Conservation (phyloP, 1,140 invertebrate species). For the Papilio polyxenes region DNA sequence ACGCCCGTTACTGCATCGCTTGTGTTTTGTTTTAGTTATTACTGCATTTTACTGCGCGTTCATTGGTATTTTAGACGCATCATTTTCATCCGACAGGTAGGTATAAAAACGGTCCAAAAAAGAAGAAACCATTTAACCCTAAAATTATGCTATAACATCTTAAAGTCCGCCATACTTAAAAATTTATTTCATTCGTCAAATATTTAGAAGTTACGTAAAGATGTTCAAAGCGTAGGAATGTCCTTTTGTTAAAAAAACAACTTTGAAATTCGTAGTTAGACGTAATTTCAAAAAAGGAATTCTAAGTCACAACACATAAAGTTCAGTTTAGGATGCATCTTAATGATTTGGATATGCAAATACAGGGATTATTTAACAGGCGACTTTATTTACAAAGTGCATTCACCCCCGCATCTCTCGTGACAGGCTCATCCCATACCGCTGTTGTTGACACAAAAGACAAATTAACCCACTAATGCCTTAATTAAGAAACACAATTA, state of each 20-base stretch:
- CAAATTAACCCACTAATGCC: slow-evolving; percentile 15
- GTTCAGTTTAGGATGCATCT: slow-evolving; percentile 1
- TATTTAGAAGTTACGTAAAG: slow-evolving; percentile 6
- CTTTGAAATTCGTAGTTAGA: background rate
- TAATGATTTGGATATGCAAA: slow-evolving; percentile 47
- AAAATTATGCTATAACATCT: background rate
- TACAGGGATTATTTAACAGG: slow-evolving; percentile 59
- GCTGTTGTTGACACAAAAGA: slow-evolving; percentile 52
- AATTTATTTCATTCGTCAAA: background rate
- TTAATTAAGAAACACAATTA: slow-evolving; percentile 18
- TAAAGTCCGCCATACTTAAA: background rate
- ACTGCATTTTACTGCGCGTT: background rate
- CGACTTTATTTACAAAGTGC: slow-evolving; percentile 61
- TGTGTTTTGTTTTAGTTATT: slow-evolving; percentile 15
- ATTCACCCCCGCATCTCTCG: slow-evolving; percentile 58
- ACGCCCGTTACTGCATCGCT: slow-evolving; percentile 5
- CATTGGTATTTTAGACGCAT: background rate
- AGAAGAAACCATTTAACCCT: too few relatives aligned
- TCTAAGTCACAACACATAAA: background rate
- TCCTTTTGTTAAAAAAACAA: slow-evolving; percentile 8
- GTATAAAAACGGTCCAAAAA: background rate
- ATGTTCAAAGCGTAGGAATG: background rate
- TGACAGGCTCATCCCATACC: slow-evolving; percentile 63
- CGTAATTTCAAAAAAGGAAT: background rate
- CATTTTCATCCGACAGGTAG: background rate